These are phyloP conservation scores for Python bivittatus DNA, from an alignment of 2,113 vertebrate species.

Conservation along the genomic window DNA sequence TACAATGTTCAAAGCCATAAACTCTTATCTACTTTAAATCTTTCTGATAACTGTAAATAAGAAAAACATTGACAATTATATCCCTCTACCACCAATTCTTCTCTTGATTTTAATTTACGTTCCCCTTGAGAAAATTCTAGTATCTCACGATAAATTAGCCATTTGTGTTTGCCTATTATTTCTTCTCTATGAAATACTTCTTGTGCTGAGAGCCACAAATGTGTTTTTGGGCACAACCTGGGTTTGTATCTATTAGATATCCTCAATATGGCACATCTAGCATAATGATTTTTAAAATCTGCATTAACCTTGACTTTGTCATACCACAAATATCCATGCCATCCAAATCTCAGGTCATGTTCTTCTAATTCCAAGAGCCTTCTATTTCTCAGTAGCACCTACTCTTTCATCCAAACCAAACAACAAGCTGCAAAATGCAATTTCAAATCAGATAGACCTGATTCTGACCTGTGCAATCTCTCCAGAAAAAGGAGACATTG, in stretches of 20 bases:
- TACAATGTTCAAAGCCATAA: not conserved
- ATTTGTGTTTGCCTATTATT: not conserved
- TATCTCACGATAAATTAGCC: not conserved
- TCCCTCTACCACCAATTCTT: not conserved
- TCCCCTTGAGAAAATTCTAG: not conserved
- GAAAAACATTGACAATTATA: not conserved
- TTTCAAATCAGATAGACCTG: no score
- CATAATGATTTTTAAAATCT: no score
- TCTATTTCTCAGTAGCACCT: no score
- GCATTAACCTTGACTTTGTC: no score
- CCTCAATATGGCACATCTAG: no score
- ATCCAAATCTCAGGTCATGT: no score
- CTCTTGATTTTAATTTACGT: not conserved
- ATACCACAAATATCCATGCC: no score
- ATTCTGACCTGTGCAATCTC: no score
- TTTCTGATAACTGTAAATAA: not conserved
- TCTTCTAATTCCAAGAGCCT: no score
- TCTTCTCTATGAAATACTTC: not conserved
- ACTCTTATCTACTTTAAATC: not conserved
- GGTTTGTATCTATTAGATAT: not conserved
- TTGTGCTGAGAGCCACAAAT: not conserved
- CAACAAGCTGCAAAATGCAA: no score
- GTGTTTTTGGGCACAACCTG: not conserved
- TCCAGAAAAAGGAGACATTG: no score
- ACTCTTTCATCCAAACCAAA: no score